Evolutionary conservation across 2,888 invertebrate species (phyloP), one percentile per base, ranked within the genome.

Genomic region (Pyrrhosoma nymphula): DNA sequence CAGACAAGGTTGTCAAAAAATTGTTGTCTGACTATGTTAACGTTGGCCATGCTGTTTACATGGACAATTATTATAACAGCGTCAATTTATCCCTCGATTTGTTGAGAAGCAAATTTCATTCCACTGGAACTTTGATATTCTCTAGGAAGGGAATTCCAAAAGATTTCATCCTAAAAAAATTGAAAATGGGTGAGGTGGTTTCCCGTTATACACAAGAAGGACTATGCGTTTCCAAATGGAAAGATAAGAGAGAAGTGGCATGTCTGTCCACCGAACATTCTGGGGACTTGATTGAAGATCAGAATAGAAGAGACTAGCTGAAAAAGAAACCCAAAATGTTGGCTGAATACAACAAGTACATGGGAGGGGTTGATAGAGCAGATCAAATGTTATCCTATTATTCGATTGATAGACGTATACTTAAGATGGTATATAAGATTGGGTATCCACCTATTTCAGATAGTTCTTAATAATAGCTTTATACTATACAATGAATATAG

Each of bases 1-100:
- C 95, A 95, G 95, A 95, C 82, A 95, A 95, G 20, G 95, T 95
- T 88, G 90, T 95, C 95, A 95, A 93, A 95, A 95, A 95, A 95
- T 39, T 88, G 35, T 39, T 88, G 20, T 20, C 88, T n/a, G n/a
- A n/a, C n/a, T 69, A 39, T 30, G 35, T 20, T 6, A 88, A 88
- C n/a, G 39, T 88, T n/a, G 88, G 30, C 23, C 30, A 88, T 39
- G 88, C 35, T 20, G 12, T 88, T 20, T 88, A 88, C n/a, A 88
- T 88, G 88, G 47, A 39, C 23, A 39, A 20, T 35, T 88, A 39
- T 4, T 39, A 39, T 12, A 88, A 88, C n/a, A 88, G 88, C 39
- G 20, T 39, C 10, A 35, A 1, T 12, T 39, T 88, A 12, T 88
- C 88, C 35, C 20, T 18, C 1, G 20, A 88, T 88, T 88, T 18